Evolutionary conservation across 1,140 invertebrate genomes (phyloP).

Genomic region (Ceratina japonica): DNA sequence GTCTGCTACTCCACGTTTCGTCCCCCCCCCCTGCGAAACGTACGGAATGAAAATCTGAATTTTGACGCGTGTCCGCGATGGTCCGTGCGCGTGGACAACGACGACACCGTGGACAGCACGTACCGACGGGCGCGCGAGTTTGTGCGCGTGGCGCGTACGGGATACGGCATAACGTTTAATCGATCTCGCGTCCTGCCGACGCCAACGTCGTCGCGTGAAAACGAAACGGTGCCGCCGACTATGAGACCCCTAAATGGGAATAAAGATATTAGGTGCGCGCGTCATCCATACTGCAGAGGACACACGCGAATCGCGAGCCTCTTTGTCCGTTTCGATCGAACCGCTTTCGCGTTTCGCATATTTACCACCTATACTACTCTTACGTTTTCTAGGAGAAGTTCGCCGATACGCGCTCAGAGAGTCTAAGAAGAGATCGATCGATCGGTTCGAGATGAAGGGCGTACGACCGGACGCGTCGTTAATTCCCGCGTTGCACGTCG

Average conservation of each 20-base stretch:
- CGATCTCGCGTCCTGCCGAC: conserved; percentile 31
- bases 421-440: no score
- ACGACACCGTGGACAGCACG: neutral
- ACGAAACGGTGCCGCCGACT: conserved; percentile 1
- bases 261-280: neutral
- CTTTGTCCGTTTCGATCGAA: no score
- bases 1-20: neutral
- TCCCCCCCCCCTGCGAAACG: neutral
- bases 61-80: neutral
- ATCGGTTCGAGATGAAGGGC: no score
- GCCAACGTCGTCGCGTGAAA: conserved; percentile 44
- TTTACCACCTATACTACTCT: no score
- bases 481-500: no score
- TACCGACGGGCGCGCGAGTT: neutral
- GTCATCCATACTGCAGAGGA: neutral
- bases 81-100: neutral
- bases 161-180: conserved; percentile 31
- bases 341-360: neutral
- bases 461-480: no score
- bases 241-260: neutral
- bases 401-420: no score
- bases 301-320: no score
- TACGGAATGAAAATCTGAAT: neutral
- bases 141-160: conserved; percentile 10
- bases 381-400: no score